phyloP scores from a whole-genome alignment of 2,113 vertebrate species.

The Gymnobelideus leadbeateri region DNA sequence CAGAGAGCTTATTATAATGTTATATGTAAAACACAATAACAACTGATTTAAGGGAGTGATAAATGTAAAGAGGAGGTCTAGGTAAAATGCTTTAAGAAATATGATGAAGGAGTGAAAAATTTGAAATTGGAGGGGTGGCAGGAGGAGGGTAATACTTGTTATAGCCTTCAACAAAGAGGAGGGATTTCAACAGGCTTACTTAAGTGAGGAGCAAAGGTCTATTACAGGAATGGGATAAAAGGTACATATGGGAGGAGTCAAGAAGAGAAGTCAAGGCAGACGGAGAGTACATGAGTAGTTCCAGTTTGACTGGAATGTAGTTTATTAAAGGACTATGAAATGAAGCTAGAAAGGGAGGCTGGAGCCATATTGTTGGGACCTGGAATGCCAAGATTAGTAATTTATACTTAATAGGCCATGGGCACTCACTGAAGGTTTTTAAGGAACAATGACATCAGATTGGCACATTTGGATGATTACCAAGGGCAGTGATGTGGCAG shows the following conservation, averaged over 20 bases:
- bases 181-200: neutral
- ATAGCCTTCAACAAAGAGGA: neutral
- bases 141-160: neutral
- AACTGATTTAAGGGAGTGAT: neutral
- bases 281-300: neutral
- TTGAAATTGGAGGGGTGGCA: neutral
- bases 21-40: neutral
- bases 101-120: neutral
- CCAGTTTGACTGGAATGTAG: neutral
- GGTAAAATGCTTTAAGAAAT: neutral
- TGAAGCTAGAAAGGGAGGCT: neutral
- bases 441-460: neutral
- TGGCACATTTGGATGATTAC: neutral
- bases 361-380: neutral
- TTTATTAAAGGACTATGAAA: neutral
- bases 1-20: neutral
- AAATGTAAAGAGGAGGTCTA: neutral
- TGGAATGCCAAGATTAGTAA: neutral
- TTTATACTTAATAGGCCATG: neutral
- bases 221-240: neutral
- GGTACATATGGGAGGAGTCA: neutral
- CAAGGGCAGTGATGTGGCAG: neutral
- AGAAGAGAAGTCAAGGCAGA: neutral
- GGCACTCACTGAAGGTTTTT: neutral
- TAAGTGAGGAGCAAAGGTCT: neutral